Base-by-base conservation (phyloP, 1,140 invertebrate genomes). In the Ctenoplectra terminalis region DNA sequence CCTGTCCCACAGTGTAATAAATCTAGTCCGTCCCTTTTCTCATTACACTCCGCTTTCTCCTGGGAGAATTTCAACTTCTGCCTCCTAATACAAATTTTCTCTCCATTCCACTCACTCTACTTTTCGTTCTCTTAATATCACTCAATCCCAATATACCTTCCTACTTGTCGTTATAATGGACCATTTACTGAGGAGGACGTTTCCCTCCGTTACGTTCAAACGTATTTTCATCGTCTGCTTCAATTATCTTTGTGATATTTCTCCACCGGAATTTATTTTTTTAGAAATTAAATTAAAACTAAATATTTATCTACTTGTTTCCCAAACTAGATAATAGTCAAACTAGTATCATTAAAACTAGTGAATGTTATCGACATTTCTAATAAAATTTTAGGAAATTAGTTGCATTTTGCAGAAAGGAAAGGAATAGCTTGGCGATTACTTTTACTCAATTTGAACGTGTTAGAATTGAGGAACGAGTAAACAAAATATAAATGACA, bases 111-210 rank as follows among this genome's bases (percentile, higher is more conserved):
- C 66, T 77, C 71, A 46, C 40, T 64, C 40, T 63, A 81, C 71
- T 69, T 81, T 80, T 56, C 50, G 43, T 52, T 76, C 50, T 66
- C 58, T 73, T 82, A 86, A 84, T 85, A 77, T 81, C 61, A 74
- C 79, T 82, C 83, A 73, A 81, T 85, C 73, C 67, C 83, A 77
- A 84, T 85, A 85, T 81, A 85, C 71, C 60, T 81, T 75, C 46
- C 60, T 60, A 81, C 77, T 86, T 81, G 66, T 67, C 63, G 29
- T 70, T 64, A 71, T 83, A 85, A 85, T 83, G 81, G 83, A 54
- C 75, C 83, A 85, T 85, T 85, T 79, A 48, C 61, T 48, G 54
- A 70, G 71, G 37, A 80, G 56, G 60, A 70, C 61, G 52, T 79
- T 81, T 82, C 71, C 46, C 58, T 40, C 43, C 37, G 40, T 76